Base-by-base conservation (phyloP, 2,888 invertebrate genomes). In the Acleris emargana region DNA sequence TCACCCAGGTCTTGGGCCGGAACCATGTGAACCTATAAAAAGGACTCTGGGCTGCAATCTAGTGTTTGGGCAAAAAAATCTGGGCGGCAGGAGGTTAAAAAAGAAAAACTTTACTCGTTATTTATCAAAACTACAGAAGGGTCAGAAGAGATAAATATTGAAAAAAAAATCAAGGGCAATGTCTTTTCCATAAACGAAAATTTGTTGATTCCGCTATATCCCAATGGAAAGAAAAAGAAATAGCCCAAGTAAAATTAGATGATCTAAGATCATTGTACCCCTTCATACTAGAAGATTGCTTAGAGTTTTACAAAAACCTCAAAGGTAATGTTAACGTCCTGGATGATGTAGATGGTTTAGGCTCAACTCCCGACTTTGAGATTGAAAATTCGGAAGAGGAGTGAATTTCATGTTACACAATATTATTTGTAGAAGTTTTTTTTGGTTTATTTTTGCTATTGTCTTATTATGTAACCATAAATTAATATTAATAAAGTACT, bases 301-400 rank as follows among this genome's bases (percentile, higher is more conserved):
- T 38, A 38, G 18, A 50, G 20, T 59, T 59, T 59, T 59, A 51
- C 20, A 50, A 51, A 50, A 59, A 51, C 51, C 51, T 59, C 32
- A 59, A 59, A 51, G 51, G 59, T 6, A 51, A 38, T 32, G 51
- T 38, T 18, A 42, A 51, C 28, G 38, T 59, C 18, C 9, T 38
- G 20, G 50, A 59, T 50, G 50, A 59, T 59, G 18, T 59, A 38
- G 50, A 59, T 50, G 59, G 51, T 16, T 51, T 59, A 38, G 51
- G 59, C 42, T 22, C 38, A 16, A 25, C 22, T 43, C 52, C 52
- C 17, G 60, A 60, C 28, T 60, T 60, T 43, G 60, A 60, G 5
- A 60, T 60, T 49, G 58, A 58, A 18, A 49, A 49, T 47, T 49
- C 47, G 17, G 47, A 47, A 25, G 1, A 25, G 17, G 59, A 28